Evolutionary conservation across 1,140 invertebrate genomes (phyloP).

Genomic region (Telenomus remus): DNA sequence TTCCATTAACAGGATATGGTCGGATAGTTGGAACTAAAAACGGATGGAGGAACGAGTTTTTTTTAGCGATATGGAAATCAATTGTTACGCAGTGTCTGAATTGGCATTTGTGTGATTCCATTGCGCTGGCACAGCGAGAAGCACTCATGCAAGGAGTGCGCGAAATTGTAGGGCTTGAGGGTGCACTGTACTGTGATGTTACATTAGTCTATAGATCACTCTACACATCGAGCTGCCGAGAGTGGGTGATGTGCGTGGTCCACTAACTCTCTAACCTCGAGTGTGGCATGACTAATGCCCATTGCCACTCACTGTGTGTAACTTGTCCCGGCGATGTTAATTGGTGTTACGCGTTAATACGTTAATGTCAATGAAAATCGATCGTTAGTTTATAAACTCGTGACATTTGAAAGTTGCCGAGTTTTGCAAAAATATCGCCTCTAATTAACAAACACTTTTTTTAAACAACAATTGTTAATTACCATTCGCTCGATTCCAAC

Average conservation of each 20-base stretch:
- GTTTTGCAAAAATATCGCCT: too few species aligned
- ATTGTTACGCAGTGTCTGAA: slow-evolving; percentile 22
- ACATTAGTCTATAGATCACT: slow-evolving; percentile 28
- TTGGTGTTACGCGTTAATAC: slow-evolving; percentile 1
- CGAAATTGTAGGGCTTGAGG: slow-evolving; percentile 33
- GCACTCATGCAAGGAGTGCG: slow-evolving; percentile 31
- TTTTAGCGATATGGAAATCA: slow-evolving; percentile 27
- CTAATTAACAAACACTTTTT: too few species aligned
- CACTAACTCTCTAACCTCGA: slow-evolving; percentile 64
- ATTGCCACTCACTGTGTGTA: slow-evolving; percentile 4
- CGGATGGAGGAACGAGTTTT: neutral
- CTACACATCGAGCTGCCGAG: slow-evolving; percentile 27
- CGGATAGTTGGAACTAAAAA: too few species aligned
- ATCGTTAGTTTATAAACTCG: too few species aligned
- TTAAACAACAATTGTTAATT: too few species aligned
- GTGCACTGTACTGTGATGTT: slow-evolving; percentile 29
- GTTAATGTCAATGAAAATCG: too few species aligned
- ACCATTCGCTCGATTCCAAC: too few species aligned
- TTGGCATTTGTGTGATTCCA: slow-evolving; percentile 13
- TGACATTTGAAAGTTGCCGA: too few species aligned
- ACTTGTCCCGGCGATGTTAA: slow-evolving; percentile 4
- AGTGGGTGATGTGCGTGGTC: slow-evolving; percentile 50
- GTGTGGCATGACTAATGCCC: slow-evolving; percentile 45
- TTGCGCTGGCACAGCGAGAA: slow-evolving; percentile 13
- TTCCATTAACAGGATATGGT: too few species aligned